A percentile compares a stretch with the other conserved stretches of the same genome.
Evolutionary conservation across 2,797 vertebrate species (phyloP).

Genomic region (Sandelia bainsii): DNA sequence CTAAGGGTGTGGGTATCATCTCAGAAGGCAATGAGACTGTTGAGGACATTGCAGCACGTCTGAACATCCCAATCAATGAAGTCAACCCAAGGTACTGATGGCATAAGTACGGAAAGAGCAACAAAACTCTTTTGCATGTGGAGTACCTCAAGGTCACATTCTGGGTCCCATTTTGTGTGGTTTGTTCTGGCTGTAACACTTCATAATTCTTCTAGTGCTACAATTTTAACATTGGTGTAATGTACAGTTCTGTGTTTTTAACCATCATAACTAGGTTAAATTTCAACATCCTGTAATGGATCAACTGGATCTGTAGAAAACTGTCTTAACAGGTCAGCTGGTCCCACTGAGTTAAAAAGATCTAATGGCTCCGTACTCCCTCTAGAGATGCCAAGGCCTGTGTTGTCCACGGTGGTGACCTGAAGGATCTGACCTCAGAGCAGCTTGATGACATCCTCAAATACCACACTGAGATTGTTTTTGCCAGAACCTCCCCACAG

Average conservation of each 20-base stretch:
- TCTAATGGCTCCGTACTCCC: background rate
- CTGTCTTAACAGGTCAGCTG: background rate
- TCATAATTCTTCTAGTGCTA: background rate
- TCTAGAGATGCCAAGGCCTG: conserved; percentile 96
- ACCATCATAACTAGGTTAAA: background rate
- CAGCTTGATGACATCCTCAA: conserved; percentile 92
- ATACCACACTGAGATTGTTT: conserved; percentile 96
- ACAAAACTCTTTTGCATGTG: background rate
- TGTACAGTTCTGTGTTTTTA: background rate
- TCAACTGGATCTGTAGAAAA: background rate
- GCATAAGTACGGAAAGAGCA: background rate
- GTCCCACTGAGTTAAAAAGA: background rate
- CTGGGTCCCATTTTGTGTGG: background rate
- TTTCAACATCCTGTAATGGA: background rate
- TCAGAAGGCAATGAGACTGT: conserved; percentile 97
- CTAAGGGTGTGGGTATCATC: conserved; percentile 97
- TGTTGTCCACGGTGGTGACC: conserved; percentile 93
- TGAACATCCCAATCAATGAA: conserved; percentile 95
- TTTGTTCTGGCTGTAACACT: too few species aligned
- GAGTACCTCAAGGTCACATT: conserved; percentile 16
- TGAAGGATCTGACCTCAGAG: conserved; percentile 92
- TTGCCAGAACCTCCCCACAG: conserved; percentile 96
- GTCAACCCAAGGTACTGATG: conserved; percentile 92
- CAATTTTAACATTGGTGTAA: background rate
- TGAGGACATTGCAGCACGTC: conserved; percentile 94